phyloP scores from a whole-genome alignment of 2,888 invertebrate species.

The Stenchaetothrips biformis region DNA sequence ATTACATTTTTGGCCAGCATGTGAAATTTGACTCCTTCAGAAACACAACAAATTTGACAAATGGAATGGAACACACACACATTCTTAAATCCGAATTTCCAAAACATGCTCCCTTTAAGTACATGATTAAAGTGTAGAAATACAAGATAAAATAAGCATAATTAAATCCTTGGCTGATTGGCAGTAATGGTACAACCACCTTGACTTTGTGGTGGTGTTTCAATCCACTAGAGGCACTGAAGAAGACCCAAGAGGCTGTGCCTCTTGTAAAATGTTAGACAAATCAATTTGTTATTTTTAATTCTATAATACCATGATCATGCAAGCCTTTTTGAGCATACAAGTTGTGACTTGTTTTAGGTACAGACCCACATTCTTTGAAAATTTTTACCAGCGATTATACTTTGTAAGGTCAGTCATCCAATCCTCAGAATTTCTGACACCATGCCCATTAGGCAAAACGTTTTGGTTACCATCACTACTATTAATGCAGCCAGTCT shows the following conservation, averaged over 20 bases:
- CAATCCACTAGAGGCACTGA: too few relatives aligned
- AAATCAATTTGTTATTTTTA: too few relatives aligned
- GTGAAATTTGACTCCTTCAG: too few relatives aligned
- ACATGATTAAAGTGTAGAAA: neutral
- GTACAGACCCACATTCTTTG: neutral
- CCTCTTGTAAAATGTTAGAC: neutral
- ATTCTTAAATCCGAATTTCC: neutral
- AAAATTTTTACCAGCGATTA: neutral
- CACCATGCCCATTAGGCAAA: neutral
- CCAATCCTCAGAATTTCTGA: neutral
- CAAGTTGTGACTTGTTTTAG: neutral
- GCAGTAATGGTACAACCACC: neutral
- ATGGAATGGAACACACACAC: neutral
- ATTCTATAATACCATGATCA: neutral
- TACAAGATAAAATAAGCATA: neutral
- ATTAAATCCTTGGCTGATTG: too few relatives aligned
- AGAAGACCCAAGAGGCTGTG: neutral
- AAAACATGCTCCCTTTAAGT: neutral
- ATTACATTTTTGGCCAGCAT: too few relatives aligned
- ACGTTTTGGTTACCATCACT: conserved; percentile 19
- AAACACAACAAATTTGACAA: neutral
- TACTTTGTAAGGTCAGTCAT: neutral
- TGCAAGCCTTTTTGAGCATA: too few relatives aligned
- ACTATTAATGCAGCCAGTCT: neutral
- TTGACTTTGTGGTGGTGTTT: neutral